phyloP scores from a whole-genome alignment of 2,113 vertebrate species.

The Nerophis lumbriciformis region DNA sequence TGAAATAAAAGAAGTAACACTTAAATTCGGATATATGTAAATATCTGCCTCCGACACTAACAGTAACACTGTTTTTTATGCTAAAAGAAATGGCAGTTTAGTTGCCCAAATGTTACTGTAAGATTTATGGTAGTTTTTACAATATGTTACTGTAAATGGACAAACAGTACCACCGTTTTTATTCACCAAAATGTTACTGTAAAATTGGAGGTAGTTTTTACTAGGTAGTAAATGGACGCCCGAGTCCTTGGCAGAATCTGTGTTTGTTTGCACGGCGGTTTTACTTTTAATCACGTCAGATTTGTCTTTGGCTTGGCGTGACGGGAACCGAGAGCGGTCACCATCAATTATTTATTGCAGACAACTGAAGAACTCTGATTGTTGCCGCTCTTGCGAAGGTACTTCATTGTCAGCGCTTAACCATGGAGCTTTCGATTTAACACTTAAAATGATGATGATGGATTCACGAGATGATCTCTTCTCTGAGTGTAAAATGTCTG shows the following conservation, averaged over 20 bases:
- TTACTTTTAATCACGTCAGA: conserved; percentile 51
- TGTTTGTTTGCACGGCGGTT: conserved; percentile 44
- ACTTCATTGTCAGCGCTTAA: conserved; percentile 16
- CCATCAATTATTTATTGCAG: conserved; percentile 19
- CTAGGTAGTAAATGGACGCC: no score
- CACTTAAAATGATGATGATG: conserved; percentile 11
- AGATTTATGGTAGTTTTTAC: no score
- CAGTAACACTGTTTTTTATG: no score
- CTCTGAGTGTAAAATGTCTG: conserved; percentile 1
- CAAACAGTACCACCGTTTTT: no score
- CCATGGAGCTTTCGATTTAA: conserved; percentile 33
- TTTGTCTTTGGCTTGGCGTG: conserved; percentile 39
- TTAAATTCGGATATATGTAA: no score
- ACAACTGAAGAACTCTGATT: conserved; percentile 19
- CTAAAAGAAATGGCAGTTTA: no score
- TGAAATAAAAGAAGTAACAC: no score
- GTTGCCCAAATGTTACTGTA: no score
- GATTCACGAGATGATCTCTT: conserved; percentile 15
- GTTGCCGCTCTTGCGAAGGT: background rate
- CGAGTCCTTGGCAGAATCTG: conserved; percentile 38
- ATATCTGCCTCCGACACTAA: no score
- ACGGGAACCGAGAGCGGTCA: conserved; percentile 23
- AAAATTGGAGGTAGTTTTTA: no score
- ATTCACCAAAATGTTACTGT: no score
- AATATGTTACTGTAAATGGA: no score